phyloP scores from a whole-genome alignment of 2,888 invertebrate genomes.

The Ormyrus labotus region DNA sequence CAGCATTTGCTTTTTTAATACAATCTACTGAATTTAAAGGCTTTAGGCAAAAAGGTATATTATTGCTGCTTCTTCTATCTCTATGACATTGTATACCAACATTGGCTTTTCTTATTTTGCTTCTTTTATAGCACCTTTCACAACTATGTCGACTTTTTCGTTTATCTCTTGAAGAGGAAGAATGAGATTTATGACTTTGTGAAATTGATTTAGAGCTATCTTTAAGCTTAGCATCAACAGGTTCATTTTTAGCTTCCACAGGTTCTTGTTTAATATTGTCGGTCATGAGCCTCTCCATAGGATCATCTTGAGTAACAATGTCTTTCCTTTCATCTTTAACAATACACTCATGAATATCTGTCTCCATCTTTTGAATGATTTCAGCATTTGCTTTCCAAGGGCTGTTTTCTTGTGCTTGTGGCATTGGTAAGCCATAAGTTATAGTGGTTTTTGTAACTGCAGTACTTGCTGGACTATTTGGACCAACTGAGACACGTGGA shows the following conservation, averaged over 20 bases:
- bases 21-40: conserved; percentile 58
- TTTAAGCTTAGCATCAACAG: conserved; percentile 49
- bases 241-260: conserved; percentile 58
- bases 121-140: conserved; percentile 83
- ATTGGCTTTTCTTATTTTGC: conserved; percentile 83
- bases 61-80: conserved; percentile 74
- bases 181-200: conserved; percentile 60
- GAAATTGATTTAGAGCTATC: conserved; percentile 40
- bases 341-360: conserved; percentile 27
- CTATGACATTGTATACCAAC: conserved; percentile 85
- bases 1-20: conserved; percentile 65
- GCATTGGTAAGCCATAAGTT: conserved; percentile 54
- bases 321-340: conserved; percentile 49
- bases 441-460: conserved; percentile 51
- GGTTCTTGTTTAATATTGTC: conserved; percentile 59
- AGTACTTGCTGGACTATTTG: conserved; percentile 65
- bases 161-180: conserved; percentile 69
- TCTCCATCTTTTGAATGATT: conserved; percentile 41
- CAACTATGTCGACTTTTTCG: conserved; percentile 75
- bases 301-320: background rate
- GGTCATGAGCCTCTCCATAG: conserved; percentile 44
- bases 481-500: conserved; percentile 67
- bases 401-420: conserved; percentile 19
- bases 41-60: conserved; percentile 62
- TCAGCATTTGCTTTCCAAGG: conserved; percentile 40